Percentiles rank a stretch among this genome's conserved stretches.
Evolutionary conservation across 2,888 invertebrate species (phyloP).

Genomic region (Didymodactylos carnosus): DNA sequence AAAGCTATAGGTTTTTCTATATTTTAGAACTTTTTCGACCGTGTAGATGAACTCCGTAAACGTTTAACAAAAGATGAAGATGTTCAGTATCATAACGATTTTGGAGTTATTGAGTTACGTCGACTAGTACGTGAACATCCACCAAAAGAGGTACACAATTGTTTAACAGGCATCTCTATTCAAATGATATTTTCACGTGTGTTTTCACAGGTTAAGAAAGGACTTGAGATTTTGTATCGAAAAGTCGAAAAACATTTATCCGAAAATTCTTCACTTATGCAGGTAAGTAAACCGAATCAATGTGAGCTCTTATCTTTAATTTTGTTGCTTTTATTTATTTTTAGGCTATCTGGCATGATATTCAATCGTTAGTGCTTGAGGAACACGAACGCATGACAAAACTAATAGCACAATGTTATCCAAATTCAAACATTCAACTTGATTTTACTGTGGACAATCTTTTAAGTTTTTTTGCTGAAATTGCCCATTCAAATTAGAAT

Average conservation of each 20-base stretch:
- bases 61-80: constrained; percentile 86
- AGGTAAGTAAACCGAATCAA: constrained; percentile 36
- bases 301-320: constrained; percentile 51
- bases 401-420: constrained; percentile 80
- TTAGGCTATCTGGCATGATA: constrained; percentile 57
- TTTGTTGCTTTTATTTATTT: constrained; percentile 95
- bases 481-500: constrained; percentile 50
- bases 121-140: constrained; percentile 86
- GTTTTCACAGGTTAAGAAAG: constrained; percentile 51
- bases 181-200: too few relatives aligned
- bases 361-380: not conserved
- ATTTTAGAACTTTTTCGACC: constrained; percentile 84
- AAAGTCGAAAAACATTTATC: constrained; percentile 92
- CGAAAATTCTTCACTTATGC: constrained; percentile 57
- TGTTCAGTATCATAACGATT: constrained; percentile 88
- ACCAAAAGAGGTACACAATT: constrained; percentile 45
- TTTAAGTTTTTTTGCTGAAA: constrained; percentile 86
- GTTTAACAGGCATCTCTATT: not conserved
- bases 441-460: constrained; percentile 90
- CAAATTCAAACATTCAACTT: constrained; percentile 71
- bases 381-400: constrained; percentile 23
- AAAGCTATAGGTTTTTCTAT: constrained; percentile 21
- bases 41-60: constrained; percentile 73
- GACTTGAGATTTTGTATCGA: constrained; percentile 70
- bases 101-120: constrained; percentile 80